Evolutionary conservation across 2,888 invertebrate genomes (phyloP).

Genomic region (Anaspis maculata): DNA sequence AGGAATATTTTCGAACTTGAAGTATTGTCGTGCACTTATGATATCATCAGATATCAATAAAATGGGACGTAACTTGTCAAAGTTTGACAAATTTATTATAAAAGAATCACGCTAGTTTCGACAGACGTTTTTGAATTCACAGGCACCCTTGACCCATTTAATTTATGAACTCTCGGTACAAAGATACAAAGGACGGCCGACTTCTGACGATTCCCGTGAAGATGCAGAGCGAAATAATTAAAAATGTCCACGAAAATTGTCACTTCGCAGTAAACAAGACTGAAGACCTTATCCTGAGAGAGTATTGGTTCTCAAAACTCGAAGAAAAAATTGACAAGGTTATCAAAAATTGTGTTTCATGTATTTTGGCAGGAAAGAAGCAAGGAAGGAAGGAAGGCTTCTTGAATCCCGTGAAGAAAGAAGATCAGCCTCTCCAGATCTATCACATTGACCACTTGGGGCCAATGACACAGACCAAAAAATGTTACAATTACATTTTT

Average conservation of each 20-base stretch:
- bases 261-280: slow-evolving; percentile 27
- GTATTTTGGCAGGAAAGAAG: slow-evolving; percentile 25
- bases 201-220: slow-evolving; percentile 25
- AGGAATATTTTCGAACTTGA: too few relatives aligned
- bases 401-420: slow-evolving; percentile 25
- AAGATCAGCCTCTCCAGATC: slow-evolving; percentile 23
- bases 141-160: too few relatives aligned
- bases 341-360: slow-evolving; percentile 19
- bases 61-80: too few relatives aligned
- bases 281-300: slow-evolving; percentile 13
- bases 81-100: too few relatives aligned
- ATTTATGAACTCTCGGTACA: too few relatives aligned
- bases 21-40: too few relatives aligned
- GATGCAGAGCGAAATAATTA: slow-evolving; percentile 33
- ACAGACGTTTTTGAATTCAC: too few relatives aligned
- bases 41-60: too few relatives aligned
- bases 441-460: slow-evolving; percentile 32
- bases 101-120: too few relatives aligned
- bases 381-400: slow-evolving; percentile 25
- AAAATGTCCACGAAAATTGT: slow-evolving; percentile 29
- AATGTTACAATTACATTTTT: slow-evolving; percentile 27
- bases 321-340: slow-evolving; percentile 15
- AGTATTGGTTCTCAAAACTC: slow-evolving; percentile 18
- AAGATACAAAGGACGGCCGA: slow-evolving; percentile 15
- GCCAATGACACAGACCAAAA: slow-evolving; percentile 25